phyloP scores from a whole-genome alignment of 2,113 vertebrate species.

The Suncus etruscus region DNA sequence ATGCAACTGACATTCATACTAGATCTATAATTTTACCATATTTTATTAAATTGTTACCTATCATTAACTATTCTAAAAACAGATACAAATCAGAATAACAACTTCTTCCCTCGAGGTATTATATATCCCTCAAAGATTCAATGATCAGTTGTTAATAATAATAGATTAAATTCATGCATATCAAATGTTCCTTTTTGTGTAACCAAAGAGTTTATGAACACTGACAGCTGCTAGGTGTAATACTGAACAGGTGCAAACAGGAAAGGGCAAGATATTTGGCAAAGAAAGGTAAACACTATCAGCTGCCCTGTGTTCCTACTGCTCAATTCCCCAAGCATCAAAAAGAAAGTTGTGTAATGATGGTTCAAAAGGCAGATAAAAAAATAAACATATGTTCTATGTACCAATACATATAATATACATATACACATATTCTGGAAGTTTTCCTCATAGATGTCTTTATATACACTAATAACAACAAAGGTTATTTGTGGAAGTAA shows the following conservation, averaged over 20 bases:
- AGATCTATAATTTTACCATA: neutral
- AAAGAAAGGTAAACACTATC: slow-evolving; percentile 46
- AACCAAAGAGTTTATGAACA: slow-evolving; percentile 53
- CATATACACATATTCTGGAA: neutral
- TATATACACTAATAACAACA: neutral
- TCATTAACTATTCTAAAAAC: neutral
- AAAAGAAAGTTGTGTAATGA: neutral
- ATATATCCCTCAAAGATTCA: neutral
- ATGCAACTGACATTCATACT: neutral
- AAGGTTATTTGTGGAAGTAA: neutral
- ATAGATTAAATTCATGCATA: slow-evolving; percentile 18
- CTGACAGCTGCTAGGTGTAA: slow-evolving; percentile 62
- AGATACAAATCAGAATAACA: slow-evolving; percentile 43
- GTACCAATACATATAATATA: too few species aligned
- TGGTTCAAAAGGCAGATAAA: slow-evolving; percentile 24
- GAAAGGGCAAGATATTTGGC: neutral
- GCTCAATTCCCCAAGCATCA: neutral
- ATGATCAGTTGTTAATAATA: slow-evolving; percentile 38
- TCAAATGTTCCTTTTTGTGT: slow-evolving; percentile 43
- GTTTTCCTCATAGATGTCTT: slow-evolving; percentile 7
- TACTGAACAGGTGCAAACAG: slow-evolving; percentile 45
- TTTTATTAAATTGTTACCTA: slow-evolving; percentile 50
- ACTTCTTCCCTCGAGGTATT: slow-evolving; percentile 40
- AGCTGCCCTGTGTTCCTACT: neutral
- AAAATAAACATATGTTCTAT: neutral